Evolutionary conservation across 2,888 invertebrate genomes (phyloP).

Genomic region (Drosophila atripex): DNA sequence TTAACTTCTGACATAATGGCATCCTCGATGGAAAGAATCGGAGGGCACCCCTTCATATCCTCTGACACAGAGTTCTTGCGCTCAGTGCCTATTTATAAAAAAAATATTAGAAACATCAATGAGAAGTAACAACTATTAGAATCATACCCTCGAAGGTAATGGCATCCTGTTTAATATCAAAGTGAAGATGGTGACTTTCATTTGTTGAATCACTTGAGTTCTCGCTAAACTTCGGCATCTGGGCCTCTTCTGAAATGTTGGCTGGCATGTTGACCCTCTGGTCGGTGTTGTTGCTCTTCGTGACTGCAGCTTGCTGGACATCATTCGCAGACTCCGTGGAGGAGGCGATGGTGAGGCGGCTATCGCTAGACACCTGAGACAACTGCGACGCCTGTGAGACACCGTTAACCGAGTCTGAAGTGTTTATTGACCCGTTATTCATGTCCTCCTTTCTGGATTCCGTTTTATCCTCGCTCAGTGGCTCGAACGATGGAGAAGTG

Average conservation of each 20-base stretch:
- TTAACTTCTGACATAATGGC: conserved; percentile 66
- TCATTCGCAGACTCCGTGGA: conserved; percentile 85
- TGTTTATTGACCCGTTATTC: conserved; percentile 51
- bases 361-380: conserved; percentile 87
- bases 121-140: background rate
- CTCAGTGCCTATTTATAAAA: conserved; percentile 69
- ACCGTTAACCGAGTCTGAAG: conserved; percentile 71
- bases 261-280: conserved; percentile 80
- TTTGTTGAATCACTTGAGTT: conserved; percentile 73
- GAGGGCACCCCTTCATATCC: conserved; percentile 21
- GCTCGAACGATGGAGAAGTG: conserved; percentile 88
- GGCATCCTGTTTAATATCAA: conserved; percentile 83
- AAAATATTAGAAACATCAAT: background rate
- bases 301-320: conserved; percentile 84
- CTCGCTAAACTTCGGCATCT: conserved; percentile 83
- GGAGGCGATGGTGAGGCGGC: conserved; percentile 78
- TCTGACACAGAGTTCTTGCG: conserved; percentile 61
- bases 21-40: conserved; percentile 58
- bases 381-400: conserved; percentile 86
- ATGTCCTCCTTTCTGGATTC: conserved; percentile 54
- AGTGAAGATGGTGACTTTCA: conserved; percentile 68
- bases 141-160: conserved; percentile 82
- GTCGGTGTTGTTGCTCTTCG: conserved; percentile 44
- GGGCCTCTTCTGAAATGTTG: conserved; percentile 83
- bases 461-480: conserved; percentile 83